phyloP scores from a whole-genome alignment of 2,797 vertebrate species.

The Artibeus lituratus region DNA sequence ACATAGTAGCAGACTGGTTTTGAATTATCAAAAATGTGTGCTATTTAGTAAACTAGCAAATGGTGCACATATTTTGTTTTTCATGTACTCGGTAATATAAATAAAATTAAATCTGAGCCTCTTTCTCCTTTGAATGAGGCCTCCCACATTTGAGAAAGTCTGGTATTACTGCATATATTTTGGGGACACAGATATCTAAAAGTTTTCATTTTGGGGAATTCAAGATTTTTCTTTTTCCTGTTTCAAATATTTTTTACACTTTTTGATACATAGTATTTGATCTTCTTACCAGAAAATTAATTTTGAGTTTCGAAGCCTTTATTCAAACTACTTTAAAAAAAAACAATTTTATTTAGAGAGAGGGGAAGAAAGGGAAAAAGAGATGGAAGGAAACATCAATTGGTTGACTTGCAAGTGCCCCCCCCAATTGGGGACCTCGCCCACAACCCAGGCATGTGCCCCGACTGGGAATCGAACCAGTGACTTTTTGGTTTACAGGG shows the following conservation, averaged over 20 bases:
- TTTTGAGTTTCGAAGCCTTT: slow-evolving; percentile 71
- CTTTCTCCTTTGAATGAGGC: slow-evolving; percentile 81
- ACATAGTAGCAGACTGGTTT: slow-evolving; percentile 69
- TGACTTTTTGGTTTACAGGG: not conserved
- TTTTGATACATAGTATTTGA: slow-evolving; percentile 84
- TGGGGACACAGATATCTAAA: slow-evolving; percentile 84
- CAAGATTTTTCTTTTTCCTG: slow-evolving; percentile 65
- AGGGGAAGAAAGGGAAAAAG: not conserved
- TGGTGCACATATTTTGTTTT: slow-evolving; percentile 73
- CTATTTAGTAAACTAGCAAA: slow-evolving; percentile 61
- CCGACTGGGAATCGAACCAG: not conserved
- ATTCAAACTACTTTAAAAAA: slow-evolving; percentile 64
- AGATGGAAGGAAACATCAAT: not conserved
- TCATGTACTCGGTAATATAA: slow-evolving; percentile 62
- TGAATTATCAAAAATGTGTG: slow-evolving; percentile 62
- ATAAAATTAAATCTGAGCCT: slow-evolving; percentile 70
- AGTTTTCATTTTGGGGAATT: slow-evolving; percentile 75
- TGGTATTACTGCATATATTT: slow-evolving; percentile 90
- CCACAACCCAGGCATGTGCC: not conserved
- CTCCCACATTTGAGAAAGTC: slow-evolving; percentile 89
- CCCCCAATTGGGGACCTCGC: not conserved
- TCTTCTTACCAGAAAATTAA: slow-evolving; percentile 72
- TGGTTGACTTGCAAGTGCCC: not conserved
- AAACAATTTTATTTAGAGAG: not conserved
- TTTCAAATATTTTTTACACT: slow-evolving; percentile 77